Conservation (phyloP, 2,797 vertebrate genomes). For the Pseudochirops cupreus region DNA sequence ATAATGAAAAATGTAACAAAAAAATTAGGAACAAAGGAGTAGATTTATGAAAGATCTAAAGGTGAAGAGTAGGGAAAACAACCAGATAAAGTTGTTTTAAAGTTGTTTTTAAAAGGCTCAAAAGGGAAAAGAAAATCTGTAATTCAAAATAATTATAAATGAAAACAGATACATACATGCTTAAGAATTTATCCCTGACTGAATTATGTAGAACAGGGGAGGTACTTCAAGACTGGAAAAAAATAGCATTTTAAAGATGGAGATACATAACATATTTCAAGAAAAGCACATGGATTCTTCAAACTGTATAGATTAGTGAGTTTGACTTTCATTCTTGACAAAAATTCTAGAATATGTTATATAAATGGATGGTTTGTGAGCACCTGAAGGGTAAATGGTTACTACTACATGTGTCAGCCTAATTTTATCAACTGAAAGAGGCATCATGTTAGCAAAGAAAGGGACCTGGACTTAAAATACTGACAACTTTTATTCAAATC, state of each 20-base stretch:
- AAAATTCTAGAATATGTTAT: not conserved
- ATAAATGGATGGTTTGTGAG: not conserved
- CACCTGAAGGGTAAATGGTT: not conserved
- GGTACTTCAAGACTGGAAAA: not conserved
- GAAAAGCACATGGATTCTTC: not conserved
- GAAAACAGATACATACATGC: not conserved
- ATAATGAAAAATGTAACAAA: not conserved
- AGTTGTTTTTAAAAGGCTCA: not conserved
- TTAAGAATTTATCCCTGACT: not conserved
- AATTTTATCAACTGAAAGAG: not conserved
- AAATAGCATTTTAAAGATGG: not conserved
- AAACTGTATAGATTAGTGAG: not conserved
- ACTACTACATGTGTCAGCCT: not conserved
- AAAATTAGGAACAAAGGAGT: not conserved
- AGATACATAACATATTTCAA: not conserved
- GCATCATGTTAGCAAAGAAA: not conserved
- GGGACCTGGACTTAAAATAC: not conserved
- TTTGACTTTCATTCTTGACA: not conserved
- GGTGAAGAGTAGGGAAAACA: not conserved
- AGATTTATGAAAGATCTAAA: not conserved
- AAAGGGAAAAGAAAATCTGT: not conserved
- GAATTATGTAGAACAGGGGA: not conserved
- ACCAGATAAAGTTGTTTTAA: not conserved
- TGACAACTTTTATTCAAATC: not conserved
- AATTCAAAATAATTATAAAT: not conserved